These are phyloP conservation scores for Petrophora chlorosata DNA, from an alignment of 2,888 invertebrate genomes.

Conservation along the genomic window DNA sequence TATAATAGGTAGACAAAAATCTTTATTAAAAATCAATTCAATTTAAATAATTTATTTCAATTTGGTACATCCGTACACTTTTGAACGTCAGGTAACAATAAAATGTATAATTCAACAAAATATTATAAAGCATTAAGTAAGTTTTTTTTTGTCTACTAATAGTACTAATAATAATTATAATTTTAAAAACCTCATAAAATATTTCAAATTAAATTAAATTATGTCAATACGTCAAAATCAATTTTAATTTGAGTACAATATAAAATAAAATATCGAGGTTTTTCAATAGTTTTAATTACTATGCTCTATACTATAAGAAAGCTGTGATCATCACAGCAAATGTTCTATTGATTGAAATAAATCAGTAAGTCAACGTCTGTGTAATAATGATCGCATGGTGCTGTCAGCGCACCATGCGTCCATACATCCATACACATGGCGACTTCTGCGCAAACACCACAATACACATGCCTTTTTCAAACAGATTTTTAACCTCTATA, in stretches of 20 bases:
- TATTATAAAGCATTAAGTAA: too few species aligned
- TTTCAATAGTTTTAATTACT: neutral
- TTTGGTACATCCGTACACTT: too few species aligned
- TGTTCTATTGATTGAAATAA: slow-evolving; percentile 48
- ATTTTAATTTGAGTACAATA: neutral
- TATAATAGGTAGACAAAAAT: too few species aligned
- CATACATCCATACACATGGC: slow-evolving; percentile 75
- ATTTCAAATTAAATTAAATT: too few species aligned
- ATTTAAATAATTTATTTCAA: too few species aligned
- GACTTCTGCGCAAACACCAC: slow-evolving; percentile 53
- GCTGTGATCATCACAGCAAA: slow-evolving; percentile 3
- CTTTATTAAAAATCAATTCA: too few species aligned
- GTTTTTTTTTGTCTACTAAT: too few species aligned
- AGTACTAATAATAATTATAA: too few species aligned
- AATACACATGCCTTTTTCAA: slow-evolving; percentile 22
- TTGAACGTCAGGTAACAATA: too few species aligned
- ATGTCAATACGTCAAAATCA: too few species aligned
- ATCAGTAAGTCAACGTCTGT: slow-evolving; percentile 69
- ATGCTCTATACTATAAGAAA: neutral
- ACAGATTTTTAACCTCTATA: neutral
- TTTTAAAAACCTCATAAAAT: too few species aligned
- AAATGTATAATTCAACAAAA: too few species aligned
- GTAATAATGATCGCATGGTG: slow-evolving; percentile 65
- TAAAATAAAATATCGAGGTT: neutral
- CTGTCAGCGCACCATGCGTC: slow-evolving; percentile 77